Base-by-base conservation (phyloP, 2,113 vertebrate species). In the Paratilapia polleni region DNA sequence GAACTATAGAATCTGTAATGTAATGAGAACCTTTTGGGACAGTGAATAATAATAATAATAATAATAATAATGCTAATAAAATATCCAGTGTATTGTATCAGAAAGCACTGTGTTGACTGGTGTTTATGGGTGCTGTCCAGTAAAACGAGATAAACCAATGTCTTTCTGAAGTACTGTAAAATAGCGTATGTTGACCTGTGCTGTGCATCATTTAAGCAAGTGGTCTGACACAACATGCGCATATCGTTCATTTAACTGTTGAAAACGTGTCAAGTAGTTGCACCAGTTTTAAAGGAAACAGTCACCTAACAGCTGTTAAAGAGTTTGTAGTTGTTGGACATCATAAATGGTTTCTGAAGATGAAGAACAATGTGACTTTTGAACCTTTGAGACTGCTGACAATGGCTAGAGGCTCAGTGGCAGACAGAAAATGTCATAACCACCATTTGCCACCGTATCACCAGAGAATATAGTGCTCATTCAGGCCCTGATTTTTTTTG, bases 391-490 rank as follows among this genome's bases (percentile, higher is more conserved):
- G 24, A 8, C 28, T 49, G 41, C 19, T 77, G 43, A 78, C 62
- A 36, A 17, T 26, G 24, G 22, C 13, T 15, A 13, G 15, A 78
- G 80, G 57, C 26, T 34, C 47, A 66, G 15, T 49, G 20, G 47
- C 60, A 57, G 49, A 34, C 62, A 43, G n/a, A 77, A 68, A 83
- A 49, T 20, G 24, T 59, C 58, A 74, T 38, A 43, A 24, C 20
- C 38, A 38, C 60, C 60, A 59, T 52, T 54, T 2, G 3, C 12
- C 59, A 36, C 38, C 2, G 8, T 73, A 22, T 77, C 57, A 66
- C 52, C 83, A 77, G 58, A 87, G 70, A 87, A 70, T 41, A 84
- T 75, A 87, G 26, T 81, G 58, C 88, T 74, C 74, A 90, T 64
- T 73, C 20, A 2, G 47, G 52, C 47, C 59, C 66, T 15, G 2